phyloP scores from a whole-genome alignment of 2,113 vertebrate species.

The Acrocephalus arundinaceus region DNA sequence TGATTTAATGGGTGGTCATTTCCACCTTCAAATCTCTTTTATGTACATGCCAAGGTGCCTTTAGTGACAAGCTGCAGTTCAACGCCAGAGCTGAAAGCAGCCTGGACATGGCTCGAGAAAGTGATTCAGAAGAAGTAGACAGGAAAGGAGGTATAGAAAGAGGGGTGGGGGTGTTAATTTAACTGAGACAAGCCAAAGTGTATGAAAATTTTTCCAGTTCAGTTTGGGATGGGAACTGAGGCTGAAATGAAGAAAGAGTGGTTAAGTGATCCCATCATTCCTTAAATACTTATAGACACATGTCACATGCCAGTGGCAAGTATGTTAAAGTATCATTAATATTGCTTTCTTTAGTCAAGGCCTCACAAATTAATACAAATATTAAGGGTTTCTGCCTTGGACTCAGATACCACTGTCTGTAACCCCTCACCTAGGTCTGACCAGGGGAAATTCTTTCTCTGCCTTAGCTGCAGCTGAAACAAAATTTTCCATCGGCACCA shows the following conservation, averaged over 20 bases:
- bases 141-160: constrained; percentile 59
- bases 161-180: background rate
- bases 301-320: constrained; percentile 12
- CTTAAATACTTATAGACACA: constrained; percentile 22
- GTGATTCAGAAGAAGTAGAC: constrained; percentile 38
- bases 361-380: background rate
- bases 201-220: constrained; percentile 41
- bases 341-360: background rate
- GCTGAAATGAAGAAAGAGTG: constrained; percentile 16
- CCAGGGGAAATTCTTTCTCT: background rate
- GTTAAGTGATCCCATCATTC: constrained; percentile 21
- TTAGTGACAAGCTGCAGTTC: constrained; percentile 24
- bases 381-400: background rate
- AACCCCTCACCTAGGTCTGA: background rate
- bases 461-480: constrained; percentile 6
- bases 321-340: constrained; percentile 11
- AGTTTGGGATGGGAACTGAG: constrained; percentile 26
- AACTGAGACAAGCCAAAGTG: constrained; percentile 22
- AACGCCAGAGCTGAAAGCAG: background rate
- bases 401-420: background rate
- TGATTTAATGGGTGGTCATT: constrained; percentile 58
- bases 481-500: background rate
- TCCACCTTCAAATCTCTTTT: constrained; percentile 37
- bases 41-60: constrained; percentile 35
- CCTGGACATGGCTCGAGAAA: background rate